Percentiles rank a stretch among this genome's conserved stretches.
Evolutionary conservation across 2,113 vertebrate genomes (phyloP).

Genomic region (Hippopotamus amphibius): DNA sequence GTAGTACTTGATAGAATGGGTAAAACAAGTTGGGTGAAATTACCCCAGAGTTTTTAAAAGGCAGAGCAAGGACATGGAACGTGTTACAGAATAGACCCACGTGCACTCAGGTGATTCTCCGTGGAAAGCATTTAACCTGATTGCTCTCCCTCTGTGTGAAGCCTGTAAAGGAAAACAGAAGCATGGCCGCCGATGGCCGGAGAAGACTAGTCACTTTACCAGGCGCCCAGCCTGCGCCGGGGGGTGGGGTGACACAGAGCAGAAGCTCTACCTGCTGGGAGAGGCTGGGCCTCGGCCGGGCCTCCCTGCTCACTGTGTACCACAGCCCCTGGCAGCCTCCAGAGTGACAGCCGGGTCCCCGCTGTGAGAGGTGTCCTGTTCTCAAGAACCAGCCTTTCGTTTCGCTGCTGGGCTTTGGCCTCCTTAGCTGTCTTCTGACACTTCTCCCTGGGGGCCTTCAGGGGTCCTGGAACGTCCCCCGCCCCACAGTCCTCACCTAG

Average conservation of each 20-base stretch:
- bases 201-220: background rate
- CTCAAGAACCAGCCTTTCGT: background rate
- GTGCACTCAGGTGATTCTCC: background rate
- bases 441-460: background rate
- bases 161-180: background rate
- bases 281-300: background rate
- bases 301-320: background rate
- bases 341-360: background rate
- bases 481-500: background rate
- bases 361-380: background rate
- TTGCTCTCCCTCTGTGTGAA: background rate
- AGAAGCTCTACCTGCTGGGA: constrained; percentile 56
- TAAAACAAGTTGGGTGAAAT: background rate
- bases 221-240: background rate
- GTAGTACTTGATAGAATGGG: background rate
- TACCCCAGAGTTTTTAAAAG: background rate
- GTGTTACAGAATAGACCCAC: background rate
- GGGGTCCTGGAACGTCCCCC: background rate
- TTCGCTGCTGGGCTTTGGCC: background rate
- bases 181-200: rapidly evolving
- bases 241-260: background rate
- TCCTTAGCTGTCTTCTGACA: background rate
- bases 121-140: background rate
- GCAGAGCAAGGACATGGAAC: background rate
- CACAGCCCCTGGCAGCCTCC: background rate